Evolutionary conservation across 2,888 invertebrate species (phyloP), one percentile per base, ranked within the genome.

Genomic region (Sminthurinus aureus): DNA sequence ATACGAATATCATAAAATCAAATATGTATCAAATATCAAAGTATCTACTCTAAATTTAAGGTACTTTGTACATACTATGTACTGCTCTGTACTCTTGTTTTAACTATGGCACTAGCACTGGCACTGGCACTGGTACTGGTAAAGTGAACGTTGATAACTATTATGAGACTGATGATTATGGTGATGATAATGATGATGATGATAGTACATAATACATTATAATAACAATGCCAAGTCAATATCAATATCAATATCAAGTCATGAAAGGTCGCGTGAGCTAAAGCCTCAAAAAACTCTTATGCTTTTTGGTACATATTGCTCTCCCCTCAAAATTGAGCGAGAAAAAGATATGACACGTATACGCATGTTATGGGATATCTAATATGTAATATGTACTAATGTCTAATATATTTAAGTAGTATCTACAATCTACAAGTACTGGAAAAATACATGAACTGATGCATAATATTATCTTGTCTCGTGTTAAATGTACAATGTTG

Each of bases 231-330:
- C 15, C 58, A 58, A 58, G 58, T 58, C 58, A 58, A 69, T 69
- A 69, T 20, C 67, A 69, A n/a, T n/a, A n/a, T n/a, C n/a, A 18
- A 67, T 24, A 15, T 51, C 80, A 67, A 82, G 83, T 78, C 85
- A 85, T 81, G 85, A 81, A 73, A 85, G 81, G 82, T 85, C 83
- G 85, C 85, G 85, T 85, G 83, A 38, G 83, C 69, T 64, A 38
- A 1, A 38, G 38, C 38, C 38, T 38, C 38, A 38, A 38, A 38
- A 38, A 38, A 38, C 38, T 38, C 38, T 38, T 38, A 6, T 38
- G 1, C 38, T 38, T 38, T 6, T 18, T 12, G 15, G n/a, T n/a
- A 73, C 6, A 73, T 11, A 6, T 6, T 26, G 8, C 18, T 74
- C n/a, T 12, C 26, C 11, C 20, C 8, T 75, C 38, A n/a, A 73